Conservation (phyloP, 2,888 invertebrate species). For the Alentia gelatinosa region DNA sequence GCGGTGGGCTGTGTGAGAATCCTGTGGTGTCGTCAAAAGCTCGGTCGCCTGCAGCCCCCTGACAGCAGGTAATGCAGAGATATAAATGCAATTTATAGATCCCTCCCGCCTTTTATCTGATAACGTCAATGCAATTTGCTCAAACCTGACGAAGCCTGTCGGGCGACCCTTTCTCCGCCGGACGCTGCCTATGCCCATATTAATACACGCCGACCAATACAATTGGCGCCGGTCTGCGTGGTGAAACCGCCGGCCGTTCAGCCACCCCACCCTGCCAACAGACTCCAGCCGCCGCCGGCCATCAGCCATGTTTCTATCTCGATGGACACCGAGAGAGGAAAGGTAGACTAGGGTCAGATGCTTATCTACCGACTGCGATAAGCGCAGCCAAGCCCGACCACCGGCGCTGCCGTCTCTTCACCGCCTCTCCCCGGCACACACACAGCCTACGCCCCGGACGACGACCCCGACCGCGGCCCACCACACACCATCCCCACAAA, state of each 20-base stretch:
- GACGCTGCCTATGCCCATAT: background rate
- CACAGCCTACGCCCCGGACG: background rate
- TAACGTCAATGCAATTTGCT: conserved; percentile 37
- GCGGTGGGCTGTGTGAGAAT: background rate
- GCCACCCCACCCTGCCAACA: background rate
- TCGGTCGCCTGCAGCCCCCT: background rate
- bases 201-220: conserved; percentile 1
- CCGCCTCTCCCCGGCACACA: background rate
- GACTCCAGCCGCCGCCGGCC: background rate
- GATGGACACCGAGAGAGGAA: background rate
- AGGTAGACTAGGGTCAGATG: conserved; percentile 4
- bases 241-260: background rate
- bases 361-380: background rate
- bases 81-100: conserved; percentile 48
- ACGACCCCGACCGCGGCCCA: background rate
- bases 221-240: background rate
- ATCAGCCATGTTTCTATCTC: background rate
- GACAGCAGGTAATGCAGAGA: conserved; percentile 19
- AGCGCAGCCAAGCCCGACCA: background rate
- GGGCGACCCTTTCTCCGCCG: background rate
- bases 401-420: background rate
- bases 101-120: conserved; percentile 17
- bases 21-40: background rate
- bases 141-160: background rate
- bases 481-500: background rate